Evolutionary conservation across 2,888 invertebrate genomes (phyloP).

Genomic region (Monoplex corrugatus): DNA sequence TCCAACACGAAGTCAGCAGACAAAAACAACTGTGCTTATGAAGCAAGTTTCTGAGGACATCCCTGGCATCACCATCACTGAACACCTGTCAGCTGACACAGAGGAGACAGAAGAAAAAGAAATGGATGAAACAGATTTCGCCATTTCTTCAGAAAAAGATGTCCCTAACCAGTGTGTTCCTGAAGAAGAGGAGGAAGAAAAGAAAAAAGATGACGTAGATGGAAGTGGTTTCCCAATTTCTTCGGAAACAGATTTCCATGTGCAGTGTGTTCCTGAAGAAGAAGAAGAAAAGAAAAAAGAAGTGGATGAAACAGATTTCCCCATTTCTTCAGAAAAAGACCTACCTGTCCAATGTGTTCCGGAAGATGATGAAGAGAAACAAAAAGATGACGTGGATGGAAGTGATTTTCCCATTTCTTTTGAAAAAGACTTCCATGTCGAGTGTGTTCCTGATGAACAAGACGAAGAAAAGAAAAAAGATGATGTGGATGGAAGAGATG

Average conservation of each 20-base stretch:
- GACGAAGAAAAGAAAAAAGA: conserved; percentile 54
- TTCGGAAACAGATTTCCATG: too few relatives aligned
- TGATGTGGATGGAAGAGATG: conserved; percentile 21
- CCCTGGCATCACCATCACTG: conserved; percentile 86
- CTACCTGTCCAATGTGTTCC: conserved; percentile 55
- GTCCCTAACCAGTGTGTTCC: conserved; percentile 55
- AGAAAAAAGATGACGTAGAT: conserved; percentile 56
- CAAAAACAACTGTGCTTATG: conserved; percentile 55
- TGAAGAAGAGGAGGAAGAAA: conserved; percentile 63
- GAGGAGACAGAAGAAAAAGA: conserved; percentile 61
- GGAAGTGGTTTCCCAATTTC: too few relatives aligned
- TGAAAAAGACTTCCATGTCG: too few relatives aligned
- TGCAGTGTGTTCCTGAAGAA: too few relatives aligned
- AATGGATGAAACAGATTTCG: conserved; percentile 64
- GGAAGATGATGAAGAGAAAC: conserved; percentile 64
- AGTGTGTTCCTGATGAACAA: too few relatives aligned
- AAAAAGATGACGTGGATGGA: conserved; percentile 57
- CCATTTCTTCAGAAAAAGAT: conserved; percentile 49
- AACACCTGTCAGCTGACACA: conserved; percentile 82
- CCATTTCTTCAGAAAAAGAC: conserved; percentile 49
- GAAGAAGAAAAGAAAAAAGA: conserved; percentile 61
- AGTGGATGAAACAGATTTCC: conserved; percentile 64
- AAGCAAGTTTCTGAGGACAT: conserved; percentile 81
- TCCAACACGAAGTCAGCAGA: conserved; percentile 5
- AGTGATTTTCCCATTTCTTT: too few relatives aligned